Conservation (phyloP, 1,140 invertebrate species). For the Drosophila bocqueti region DNA sequence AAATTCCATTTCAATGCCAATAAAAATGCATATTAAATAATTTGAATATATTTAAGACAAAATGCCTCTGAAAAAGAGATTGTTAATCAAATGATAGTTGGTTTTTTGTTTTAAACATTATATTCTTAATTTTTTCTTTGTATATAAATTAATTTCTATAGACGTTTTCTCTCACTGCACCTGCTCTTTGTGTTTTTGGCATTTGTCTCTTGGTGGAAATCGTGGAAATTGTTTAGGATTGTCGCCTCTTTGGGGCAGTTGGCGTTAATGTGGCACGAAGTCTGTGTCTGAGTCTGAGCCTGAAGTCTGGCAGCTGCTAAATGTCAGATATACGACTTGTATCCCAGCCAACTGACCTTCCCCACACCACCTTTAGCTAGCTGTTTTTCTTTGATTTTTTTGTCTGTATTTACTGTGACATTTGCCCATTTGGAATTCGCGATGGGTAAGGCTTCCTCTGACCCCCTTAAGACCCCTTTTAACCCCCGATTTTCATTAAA, state of each 20-base stretch:
- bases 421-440: constrained; percentile 44
- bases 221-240: constrained; percentile 32
- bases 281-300: constrained; percentile 1
- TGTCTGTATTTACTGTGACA: constrained; percentile 21
- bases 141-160: too few species aligned
- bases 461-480: not conserved
- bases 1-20: constrained; percentile 2
- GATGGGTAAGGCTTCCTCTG: constrained; percentile 25
- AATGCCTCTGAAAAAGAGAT: not conserved
- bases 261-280: constrained; percentile 55
- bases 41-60: not conserved
- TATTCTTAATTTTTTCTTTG: too few species aligned
- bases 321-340: constrained; percentile 38
- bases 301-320: constrained; percentile 38
- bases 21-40: not conserved
- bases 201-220: constrained; percentile 17
- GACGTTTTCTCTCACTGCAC: not conserved
- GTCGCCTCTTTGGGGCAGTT: constrained; percentile 38
- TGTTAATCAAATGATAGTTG: not conserved
- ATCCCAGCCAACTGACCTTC: constrained; percentile 26
- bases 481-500: not conserved
- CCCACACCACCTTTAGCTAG: constrained; percentile 12
- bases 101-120: too few species aligned
- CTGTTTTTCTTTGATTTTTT: constrained; percentile 6
- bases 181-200: constrained; percentile 34